phyloP scores from a whole-genome alignment of 1,140 invertebrate species.

The Rhagoletis zephyria region DNA sequence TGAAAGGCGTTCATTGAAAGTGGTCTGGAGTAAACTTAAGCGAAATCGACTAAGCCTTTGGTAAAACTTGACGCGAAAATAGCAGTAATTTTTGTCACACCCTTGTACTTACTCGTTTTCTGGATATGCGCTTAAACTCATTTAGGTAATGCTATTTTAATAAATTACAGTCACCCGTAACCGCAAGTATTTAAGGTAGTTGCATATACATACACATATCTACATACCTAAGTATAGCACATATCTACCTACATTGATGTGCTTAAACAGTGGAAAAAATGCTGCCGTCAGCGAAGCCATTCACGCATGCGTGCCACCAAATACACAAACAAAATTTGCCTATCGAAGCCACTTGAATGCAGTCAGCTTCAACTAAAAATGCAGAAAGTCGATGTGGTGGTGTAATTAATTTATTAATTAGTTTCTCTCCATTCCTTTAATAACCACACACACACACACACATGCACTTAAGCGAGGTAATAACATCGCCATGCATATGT shows the following conservation, averaged over 20 bases:
- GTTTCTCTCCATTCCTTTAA: not conserved
- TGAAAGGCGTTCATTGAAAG: too few relatives aligned
- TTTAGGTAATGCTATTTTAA: not conserved
- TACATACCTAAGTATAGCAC: not conserved
- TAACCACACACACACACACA: not conserved
- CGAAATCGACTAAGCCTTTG: too few relatives aligned
- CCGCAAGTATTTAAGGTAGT: conserved; percentile 29
- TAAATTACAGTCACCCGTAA: not conserved
- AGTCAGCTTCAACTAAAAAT: conserved; percentile 22
- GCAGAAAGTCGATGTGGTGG: conserved; percentile 11
- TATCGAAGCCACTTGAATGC: conserved; percentile 32
- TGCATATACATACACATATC: not conserved
- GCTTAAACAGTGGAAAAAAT: conserved; percentile 5
- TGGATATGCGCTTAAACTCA: not conserved
- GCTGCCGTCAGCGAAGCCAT: conserved; percentile 17
- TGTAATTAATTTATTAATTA: conserved; percentile 51
- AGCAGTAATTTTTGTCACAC: not conserved
- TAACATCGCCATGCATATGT: too few relatives aligned
- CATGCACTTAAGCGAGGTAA: not conserved
- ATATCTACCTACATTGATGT: not conserved
- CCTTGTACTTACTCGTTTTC: not conserved
- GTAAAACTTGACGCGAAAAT: too few relatives aligned
- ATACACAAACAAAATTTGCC: not conserved
- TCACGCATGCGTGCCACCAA: conserved; percentile 27
- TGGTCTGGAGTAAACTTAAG: too few relatives aligned